These are phyloP conservation scores for Synanceia verrucosa DNA, from an alignment of 2,797 vertebrate species.

Conservation along the genomic window DNA sequence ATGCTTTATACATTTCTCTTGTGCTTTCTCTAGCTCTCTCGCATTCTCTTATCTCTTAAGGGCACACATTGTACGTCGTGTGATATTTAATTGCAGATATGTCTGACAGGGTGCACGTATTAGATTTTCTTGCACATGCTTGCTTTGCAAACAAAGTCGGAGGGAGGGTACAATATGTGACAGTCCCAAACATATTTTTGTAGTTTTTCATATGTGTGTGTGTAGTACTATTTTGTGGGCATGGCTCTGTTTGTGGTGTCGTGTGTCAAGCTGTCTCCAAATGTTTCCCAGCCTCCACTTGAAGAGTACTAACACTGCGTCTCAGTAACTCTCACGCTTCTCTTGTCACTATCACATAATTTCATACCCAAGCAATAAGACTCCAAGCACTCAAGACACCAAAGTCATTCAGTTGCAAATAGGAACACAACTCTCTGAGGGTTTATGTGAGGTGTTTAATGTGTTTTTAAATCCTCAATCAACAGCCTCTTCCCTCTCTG, in stretches of 20 bases:
- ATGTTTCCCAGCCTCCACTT: conserved; percentile 60
- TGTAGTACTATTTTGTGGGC: background rate
- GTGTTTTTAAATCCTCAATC: conserved; percentile 57
- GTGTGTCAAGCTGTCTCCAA: conserved; percentile 52
- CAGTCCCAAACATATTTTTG: conserved; percentile 19
- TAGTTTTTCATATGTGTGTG: conserved; percentile 4
- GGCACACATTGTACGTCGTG: conserved; percentile 39
- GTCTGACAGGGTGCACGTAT: conserved; percentile 34
- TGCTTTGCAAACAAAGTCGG: conserved; percentile 57
- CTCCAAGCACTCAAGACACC: conserved; percentile 59
- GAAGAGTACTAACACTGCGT: conserved; percentile 56
- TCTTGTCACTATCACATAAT: conserved; percentile 68
- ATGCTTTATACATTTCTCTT: conserved; percentile 48
- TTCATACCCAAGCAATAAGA: conserved; percentile 65
- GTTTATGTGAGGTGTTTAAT: conserved; percentile 54
- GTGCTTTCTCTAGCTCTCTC: conserved; percentile 34
- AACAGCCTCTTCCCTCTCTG: conserved; percentile 33
- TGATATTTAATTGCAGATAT: conserved; percentile 71
- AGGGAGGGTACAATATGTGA: conserved; percentile 15
- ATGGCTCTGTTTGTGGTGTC: conserved; percentile 5
- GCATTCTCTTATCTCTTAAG: conserved; percentile 54
- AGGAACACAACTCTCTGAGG: conserved; percentile 45
- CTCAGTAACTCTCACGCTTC: conserved; percentile 63
- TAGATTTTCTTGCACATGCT: conserved; percentile 10
- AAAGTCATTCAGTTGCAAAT: conserved; percentile 70